Conservation (phyloP, 2,888 invertebrate species). For the Gymnoscelis rufifasciata region DNA sequence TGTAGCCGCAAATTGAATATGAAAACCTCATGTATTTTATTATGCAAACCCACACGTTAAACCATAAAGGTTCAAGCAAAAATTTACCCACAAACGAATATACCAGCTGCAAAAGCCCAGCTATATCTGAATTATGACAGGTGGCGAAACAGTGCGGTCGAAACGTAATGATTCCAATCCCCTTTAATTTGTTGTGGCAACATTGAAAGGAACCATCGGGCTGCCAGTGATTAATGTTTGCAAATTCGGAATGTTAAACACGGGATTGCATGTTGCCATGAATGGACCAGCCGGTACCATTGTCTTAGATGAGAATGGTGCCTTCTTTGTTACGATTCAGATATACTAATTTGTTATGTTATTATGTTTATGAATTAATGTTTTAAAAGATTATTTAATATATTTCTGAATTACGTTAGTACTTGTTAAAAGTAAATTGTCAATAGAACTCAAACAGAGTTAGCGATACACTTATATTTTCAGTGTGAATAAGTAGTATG, state of each 20-base stretch:
- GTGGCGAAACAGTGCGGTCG: conserved; percentile 50
- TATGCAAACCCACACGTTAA: too few species aligned
- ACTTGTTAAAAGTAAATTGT: not conserved
- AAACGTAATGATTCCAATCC: conserved; percentile 44
- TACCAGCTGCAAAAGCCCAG: conserved; percentile 24
- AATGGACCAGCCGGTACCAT: conserved; percentile 15
- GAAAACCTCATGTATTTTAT: too few species aligned
- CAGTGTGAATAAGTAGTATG: too few species aligned
- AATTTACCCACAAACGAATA: not conserved
- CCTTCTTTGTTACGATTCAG: conserved; percentile 18
- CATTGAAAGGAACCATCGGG: conserved; percentile 31
- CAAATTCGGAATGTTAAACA: conserved; percentile 30
- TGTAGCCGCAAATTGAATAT: too few species aligned
- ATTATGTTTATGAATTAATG: not conserved
- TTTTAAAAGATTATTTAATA: not conserved
- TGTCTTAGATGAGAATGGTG: conserved; percentile 15
- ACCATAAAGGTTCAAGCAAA: too few species aligned
- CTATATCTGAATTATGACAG: conserved; percentile 45
- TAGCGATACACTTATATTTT: too few species aligned
- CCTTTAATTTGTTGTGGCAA: conserved; percentile 31
- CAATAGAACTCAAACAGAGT: too few species aligned
- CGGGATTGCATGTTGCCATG: conserved; percentile 28
- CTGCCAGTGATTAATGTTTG: conserved; percentile 36
- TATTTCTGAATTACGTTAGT: too few species aligned
- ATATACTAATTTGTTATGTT: conserved; percentile 1